Base-by-base conservation (phyloP, 2,888 invertebrate genomes). In the Drosophila greeni region DNA sequence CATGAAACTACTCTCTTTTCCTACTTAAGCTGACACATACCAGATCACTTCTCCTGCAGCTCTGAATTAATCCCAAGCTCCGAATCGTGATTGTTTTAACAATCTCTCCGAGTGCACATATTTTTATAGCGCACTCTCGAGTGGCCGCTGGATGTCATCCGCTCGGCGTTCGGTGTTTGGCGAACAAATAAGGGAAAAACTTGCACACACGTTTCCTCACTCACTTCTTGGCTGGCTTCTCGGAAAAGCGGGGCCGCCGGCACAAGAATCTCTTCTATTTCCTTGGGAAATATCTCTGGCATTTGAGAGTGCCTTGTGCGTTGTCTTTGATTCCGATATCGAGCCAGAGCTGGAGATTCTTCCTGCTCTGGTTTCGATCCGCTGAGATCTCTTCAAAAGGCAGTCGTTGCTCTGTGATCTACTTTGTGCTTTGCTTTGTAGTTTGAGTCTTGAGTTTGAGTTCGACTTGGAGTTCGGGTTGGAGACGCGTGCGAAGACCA, bases 211-310 rank as follows among this genome's bases (percentile, higher is more conserved):
- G 66, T 74, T 83, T 78, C 68, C 76, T 37, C 40, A 37, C 76
- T 64, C 43, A 57, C 48, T 39, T 14, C 45, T 57, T 45, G 31
- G 39, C 29, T 51, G 58, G 57, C 66, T 84, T 79, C 72, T 72
- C 70, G 73, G 81, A 85, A 85, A 76, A 75, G 37, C 45, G 74
- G 34, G 40, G 40, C 65, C 37, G 53, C 65, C 37, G 36, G 49
- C 60, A 23, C 31, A 78, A 82, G 85, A 85, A 86, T 85, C 82
- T 83, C 65, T 73, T 72, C 75, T 73, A 85, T 84, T 85, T 86
- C 83, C 85, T 83, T 85, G 86, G 85, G 85, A 85, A 86, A 81
- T 67, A 83, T 81, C 70, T 76, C 70, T 78, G 85, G 85, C 75
- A 82, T 81, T 77, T 42, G 49, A 37, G 49, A 37, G 34, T 45